Evolutionary conservation across 2,888 invertebrate genomes (phyloP), one percentile per base, ranked within the genome.

Genomic region (Drosophila cognata): DNA sequence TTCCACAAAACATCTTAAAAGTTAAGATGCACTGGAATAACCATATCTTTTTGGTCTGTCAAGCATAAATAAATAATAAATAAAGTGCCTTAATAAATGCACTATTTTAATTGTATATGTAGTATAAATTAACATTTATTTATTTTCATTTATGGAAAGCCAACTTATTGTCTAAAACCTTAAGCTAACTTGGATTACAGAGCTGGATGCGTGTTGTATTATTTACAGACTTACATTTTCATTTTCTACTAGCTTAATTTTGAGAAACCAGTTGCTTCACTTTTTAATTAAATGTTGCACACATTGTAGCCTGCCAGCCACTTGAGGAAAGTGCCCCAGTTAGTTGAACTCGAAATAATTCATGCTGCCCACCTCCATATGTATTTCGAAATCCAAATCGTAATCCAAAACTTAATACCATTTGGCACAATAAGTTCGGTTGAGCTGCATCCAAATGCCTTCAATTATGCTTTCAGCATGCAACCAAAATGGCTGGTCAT

Each of bases 381-480:
- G n/a, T n/a, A n/a, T 38, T 35, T 35, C 11, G 31, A 38, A 31
- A 36, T 25, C n/a, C 28, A 25, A 57, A 65, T 35, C 48, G 10
- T 36, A 53, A 70, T 16, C 38, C 53, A 7, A 50, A 31, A 35
- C 55, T n/a, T 63, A 57, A 74, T 77, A 65, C 69, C 70, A 76
- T 82, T 82, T 73, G 65, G 65, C 50, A 33, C 33, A 76, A 57
- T 64, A 76, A 82, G 76, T 73, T 74, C 72, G 72, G 38, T 82
- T 84, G 80, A 80, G 80, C 76, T 73, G 65, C 72, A 68, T 66
- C 58, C 68, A 67, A 79, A 79, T 81, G 81, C 77, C 78, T 81
- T 75, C 84, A 84, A 82, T 84, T 84, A 82, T 65, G 77, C 65
- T 73, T 74, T 74, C 79, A 79, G 64, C 80, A 67, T 79, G 76